These are phyloP conservation scores for Solenodon paradoxus DNA, from an alignment of 2,113 vertebrate genomes.

Conservation along the genomic window DNA sequence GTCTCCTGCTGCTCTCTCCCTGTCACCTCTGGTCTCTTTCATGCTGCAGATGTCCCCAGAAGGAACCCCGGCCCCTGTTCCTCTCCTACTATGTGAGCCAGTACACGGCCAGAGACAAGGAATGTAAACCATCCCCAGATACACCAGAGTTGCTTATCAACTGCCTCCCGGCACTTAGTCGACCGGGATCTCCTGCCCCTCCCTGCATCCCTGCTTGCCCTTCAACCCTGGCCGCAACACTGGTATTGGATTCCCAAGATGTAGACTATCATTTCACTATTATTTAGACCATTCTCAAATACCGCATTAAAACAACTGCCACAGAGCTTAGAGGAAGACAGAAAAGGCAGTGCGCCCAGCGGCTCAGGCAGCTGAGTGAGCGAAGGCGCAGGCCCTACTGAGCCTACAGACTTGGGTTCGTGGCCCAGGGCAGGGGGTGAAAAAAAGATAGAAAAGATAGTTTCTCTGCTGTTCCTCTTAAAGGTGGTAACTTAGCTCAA, in stretches of 20 bases:
- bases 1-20: no score
- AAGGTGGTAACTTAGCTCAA: background rate
- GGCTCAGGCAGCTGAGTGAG: no score
- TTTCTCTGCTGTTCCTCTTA: constrained; percentile 4
- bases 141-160: background rate
- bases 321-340: background rate
- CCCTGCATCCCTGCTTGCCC: background rate
- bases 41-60: background rate
- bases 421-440: no score
- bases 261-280: background rate
- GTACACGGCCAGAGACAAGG: background rate
- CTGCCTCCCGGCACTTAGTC: background rate
- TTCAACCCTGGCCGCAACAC: background rate
- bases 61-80: background rate
- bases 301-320: background rate
- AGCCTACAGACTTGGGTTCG: no score
- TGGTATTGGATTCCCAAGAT: background rate
- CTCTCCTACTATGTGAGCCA: background rate
- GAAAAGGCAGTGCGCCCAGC: no score
- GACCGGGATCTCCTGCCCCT: background rate
- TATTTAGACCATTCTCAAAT: background rate
- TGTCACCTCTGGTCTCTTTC: background rate
- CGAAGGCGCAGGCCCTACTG: no score
- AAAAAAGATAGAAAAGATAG: no score
- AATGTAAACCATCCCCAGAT: background rate